Evolutionary conservation across 2,113 vertebrate species (phyloP), one percentile per base, ranked within the genome.

Genomic region (Cololabis saira): DNA sequence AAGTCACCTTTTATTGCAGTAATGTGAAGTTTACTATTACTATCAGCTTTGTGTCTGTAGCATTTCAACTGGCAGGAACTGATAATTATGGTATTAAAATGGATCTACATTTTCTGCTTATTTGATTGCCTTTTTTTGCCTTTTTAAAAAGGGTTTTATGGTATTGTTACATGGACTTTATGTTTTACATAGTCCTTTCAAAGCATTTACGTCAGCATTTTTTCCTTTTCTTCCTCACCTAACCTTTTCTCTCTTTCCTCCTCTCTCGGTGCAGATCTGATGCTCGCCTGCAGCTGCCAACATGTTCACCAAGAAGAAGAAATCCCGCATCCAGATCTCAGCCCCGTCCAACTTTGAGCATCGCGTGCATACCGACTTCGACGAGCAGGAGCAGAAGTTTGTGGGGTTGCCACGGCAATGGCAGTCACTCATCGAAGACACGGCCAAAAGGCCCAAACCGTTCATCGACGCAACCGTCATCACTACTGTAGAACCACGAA

Each of bases 391-490:
- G 85, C 97, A 98, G 92, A 96, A 95, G 74, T 99, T 99, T 71
- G 97, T 96, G 0, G 97, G 97, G 11, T 88, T 98, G 82, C 97
- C 96, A 0, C 91, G 95, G 4, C 97, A 99, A 87, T 98, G 97
- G 97, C 96, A 98, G 85, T 96, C 96, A 8, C 93, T 98, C 44
- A 96, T 99, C 13, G 97, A 98, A 83, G 97, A 99, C 88, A 96
- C 96, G 0, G 95, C 96, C 43, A 93, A 95, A 64, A 83, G 96
- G 75, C 96, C 97, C 68, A 98, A 97, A 42, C 97, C 97, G 0
- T 94, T 96, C 16, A 92, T 98, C 12, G 96, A 97, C 10, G 95
- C 90, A 0, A 94, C 87, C 0, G 93, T 94, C 81, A 96, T 98
- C 84, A 98, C 97, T 0, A 89, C 95, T 19, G 94, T 98, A 63